Base-by-base conservation (phyloP, 1,140 invertebrate genomes). In the Pachyrhynchus sulphureomaculatus region DNA sequence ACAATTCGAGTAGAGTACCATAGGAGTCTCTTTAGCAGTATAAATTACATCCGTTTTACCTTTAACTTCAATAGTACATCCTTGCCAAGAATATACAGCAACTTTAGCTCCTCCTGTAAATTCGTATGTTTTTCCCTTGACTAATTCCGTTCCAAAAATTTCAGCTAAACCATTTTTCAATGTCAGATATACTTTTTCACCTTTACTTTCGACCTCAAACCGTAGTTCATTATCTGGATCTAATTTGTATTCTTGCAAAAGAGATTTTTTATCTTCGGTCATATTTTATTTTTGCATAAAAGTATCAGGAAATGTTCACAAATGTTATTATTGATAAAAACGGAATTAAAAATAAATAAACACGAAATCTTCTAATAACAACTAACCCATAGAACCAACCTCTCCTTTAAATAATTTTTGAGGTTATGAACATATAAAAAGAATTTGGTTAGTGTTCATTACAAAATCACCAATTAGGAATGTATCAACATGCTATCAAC, bases 11-110 rank as follows among this genome's bases (percentile, higher is more conserved):
- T 99, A 98, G 54, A 95, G 84, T 15, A 91, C 84, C 95, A 98
- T 98, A 4, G 95, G 95, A 0, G 95, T 98, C 77, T 98, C 95
- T 78, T 94, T 96, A 0, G 95, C 90, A 0, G 96, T 85, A 76
- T 98, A 98, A 67, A 89, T 92, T 1, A 95, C 91, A 79, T 97
- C 94, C 15, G 92, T 91, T 75, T 89, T 90, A 1, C 95, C 95
- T 62, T 81, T 82, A 10, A 96, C 71, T 77, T 93, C 86, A 33
- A 97, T 75, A 0, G 85, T 86, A 74, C 95, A 98, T 1, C 95
- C 95, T 75, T 98, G 93, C 86, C 91, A 99, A 6, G 96, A 96
- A 71, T 92, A 99, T 1, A 99, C 88, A 0, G 96, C 96, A 12
- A 96, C 88, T 81, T 99, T 98, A 0, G 94, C 90, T 2, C 95